Conservation (phyloP, 2,888 invertebrate genomes). For the Baronia brevicornis region DNA sequence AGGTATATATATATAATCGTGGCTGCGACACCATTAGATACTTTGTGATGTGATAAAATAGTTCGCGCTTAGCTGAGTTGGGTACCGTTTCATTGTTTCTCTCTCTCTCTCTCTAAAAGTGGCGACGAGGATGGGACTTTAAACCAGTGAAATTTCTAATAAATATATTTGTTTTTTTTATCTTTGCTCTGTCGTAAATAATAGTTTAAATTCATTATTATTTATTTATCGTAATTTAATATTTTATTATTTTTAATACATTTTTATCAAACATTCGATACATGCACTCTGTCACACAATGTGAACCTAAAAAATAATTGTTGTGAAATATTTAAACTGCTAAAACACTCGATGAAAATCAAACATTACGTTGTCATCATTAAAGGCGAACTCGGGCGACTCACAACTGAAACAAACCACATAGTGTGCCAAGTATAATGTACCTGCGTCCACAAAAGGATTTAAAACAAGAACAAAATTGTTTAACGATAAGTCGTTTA, state of each 20-base stretch:
- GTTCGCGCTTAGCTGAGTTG: no score
- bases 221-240: slow-evolving; percentile 16
- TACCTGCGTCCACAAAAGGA: slow-evolving; percentile 53
- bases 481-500: slow-evolving; percentile 44
- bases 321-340: slow-evolving; percentile 23
- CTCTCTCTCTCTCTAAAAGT: no score
- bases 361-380: slow-evolving; percentile 27
- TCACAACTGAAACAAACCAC: slow-evolving; percentile 49
- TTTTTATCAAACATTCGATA: slow-evolving; percentile 45
- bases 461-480: slow-evolving; percentile 42
- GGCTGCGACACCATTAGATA: no score
- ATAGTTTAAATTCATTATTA: slow-evolving; percentile 15
- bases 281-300: slow-evolving; percentile 74
- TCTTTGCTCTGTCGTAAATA: slow-evolving; percentile 20
- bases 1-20: no score
- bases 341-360: slow-evolving; percentile 34
- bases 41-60: neutral
- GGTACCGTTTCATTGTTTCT: no score
- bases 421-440: slow-evolving; percentile 71
- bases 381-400: slow-evolving; percentile 39
- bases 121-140: no score
- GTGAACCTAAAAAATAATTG: slow-evolving; percentile 40
- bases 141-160: neutral
- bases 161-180: slow-evolving; percentile 2
- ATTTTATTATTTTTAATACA: slow-evolving; percentile 26